A percentile compares a stretch with the other conserved stretches of the same genome.
Evolutionary conservation across 2,888 invertebrate species (phyloP).

Genomic region (Leptopilina myrica): DNA sequence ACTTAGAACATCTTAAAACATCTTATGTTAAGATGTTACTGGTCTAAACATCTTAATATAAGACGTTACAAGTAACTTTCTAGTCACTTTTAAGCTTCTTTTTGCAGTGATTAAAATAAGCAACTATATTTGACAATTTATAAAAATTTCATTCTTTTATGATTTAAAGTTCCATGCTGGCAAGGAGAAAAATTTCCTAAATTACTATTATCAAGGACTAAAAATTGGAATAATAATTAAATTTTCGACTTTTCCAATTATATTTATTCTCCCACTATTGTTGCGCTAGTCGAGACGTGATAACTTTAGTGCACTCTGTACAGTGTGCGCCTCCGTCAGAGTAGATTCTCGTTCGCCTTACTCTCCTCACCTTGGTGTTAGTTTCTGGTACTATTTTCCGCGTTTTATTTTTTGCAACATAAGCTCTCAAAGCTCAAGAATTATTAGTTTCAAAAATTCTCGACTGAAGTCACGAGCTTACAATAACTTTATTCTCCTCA

Average conservation of each 20-base stretch:
- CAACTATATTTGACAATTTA: too few species aligned
- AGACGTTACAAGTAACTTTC: too few species aligned
- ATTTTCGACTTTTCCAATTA: neutral
- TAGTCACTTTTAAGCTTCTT: too few species aligned
- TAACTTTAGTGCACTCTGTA: slow-evolving; percentile 17
- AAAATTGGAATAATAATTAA: too few species aligned
- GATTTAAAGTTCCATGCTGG: too few species aligned
- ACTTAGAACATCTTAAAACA: too few species aligned
- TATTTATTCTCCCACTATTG: too few species aligned
- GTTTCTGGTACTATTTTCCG: slow-evolving; percentile 37
- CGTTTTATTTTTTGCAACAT: slow-evolving; percentile 34
- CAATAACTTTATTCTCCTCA: neutral
- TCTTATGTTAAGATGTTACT: too few species aligned
- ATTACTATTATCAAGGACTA: too few species aligned
- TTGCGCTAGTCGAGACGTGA: neutral
- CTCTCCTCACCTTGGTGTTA: slow-evolving; percentile 11
- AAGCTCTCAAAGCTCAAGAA: slow-evolving; percentile 25
- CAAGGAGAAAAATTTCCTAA: too few species aligned
- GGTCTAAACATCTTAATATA: neutral
- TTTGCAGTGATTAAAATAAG: too few species aligned
- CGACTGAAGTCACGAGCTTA: neutral
- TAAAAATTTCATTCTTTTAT: too few species aligned
- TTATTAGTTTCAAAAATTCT: neutral
- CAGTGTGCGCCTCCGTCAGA: slow-evolving; percentile 12
- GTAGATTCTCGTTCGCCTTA: slow-evolving; percentile 26